A percentile compares a stretch with the other conserved stretches of the same genome.
phyloP scores from a whole-genome alignment of 2,888 invertebrate genomes.

The Spatulosminthurus flaviceps region DNA sequence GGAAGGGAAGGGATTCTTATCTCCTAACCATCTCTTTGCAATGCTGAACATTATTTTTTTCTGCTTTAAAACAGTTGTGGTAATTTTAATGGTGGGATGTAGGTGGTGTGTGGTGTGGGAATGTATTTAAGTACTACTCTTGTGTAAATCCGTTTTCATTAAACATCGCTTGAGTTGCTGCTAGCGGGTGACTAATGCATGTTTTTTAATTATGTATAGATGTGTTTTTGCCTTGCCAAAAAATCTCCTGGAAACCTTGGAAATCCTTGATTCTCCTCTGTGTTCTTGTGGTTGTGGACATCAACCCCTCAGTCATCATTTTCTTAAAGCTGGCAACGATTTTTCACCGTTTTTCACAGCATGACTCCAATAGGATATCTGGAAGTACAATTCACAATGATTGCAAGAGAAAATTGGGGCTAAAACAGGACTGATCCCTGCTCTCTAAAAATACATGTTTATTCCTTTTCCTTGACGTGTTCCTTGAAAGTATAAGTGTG shows the following conservation, averaged over 20 bases:
- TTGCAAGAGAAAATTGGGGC: neutral
- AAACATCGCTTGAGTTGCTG: neutral
- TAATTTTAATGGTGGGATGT: neutral
- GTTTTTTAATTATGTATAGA: neutral
- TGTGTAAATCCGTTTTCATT: neutral
- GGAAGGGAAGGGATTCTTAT: neutral
- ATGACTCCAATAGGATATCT: neutral
- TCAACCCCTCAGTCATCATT: neutral
- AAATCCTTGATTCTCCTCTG: neutral
- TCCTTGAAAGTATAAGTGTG: no score
- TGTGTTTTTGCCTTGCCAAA: neutral
- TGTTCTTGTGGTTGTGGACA: slow-evolving; percentile 5
- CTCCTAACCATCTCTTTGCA: no score
- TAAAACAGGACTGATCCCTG: slow-evolving; percentile 1
- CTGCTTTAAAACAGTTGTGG: no score
- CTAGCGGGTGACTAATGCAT: no score
- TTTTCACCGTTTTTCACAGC: slow-evolving; percentile 11
- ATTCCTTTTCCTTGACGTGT: no score
- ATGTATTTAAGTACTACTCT: no score
- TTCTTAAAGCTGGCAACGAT: neutral
- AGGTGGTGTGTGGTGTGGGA: neutral
- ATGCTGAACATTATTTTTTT: no score
- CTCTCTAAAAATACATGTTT: no score
- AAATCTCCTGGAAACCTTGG: slow-evolving; percentile 3
- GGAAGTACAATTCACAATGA: neutral